These are phyloP conservation scores for Lagocephalus sceleratus DNA, from an alignment of 2,797 vertebrate species.

Conservation along the genomic window DNA sequence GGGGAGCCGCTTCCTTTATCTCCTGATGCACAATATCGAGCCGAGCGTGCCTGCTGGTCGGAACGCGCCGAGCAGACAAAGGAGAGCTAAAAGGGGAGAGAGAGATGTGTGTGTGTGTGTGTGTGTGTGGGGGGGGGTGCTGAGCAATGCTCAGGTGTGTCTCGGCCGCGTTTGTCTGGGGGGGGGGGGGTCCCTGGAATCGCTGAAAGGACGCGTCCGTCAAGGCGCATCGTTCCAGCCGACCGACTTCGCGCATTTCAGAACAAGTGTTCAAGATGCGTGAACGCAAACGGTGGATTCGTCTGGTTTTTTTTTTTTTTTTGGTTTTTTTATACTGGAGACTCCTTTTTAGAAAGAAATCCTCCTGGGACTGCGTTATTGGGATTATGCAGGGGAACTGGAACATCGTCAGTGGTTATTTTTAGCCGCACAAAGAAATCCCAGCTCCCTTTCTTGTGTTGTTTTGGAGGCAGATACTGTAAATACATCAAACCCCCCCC, in stretches of 20 bases:
- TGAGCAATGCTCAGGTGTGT: conserved; percentile 12
- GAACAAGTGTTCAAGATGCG: conserved; percentile 2
- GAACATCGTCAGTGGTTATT: not conserved
- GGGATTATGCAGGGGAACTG: conserved; percentile 15
- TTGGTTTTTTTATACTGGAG: no score
- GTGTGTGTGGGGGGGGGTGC: conserved; percentile 32
- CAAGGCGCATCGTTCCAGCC: conserved; percentile 33
- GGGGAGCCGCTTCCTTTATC: conserved; percentile 71
- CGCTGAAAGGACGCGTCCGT: conserved; percentile 29
- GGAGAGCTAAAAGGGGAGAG: conserved; percentile 28
- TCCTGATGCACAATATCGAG: conserved; percentile 59
- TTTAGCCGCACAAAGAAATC: conserved; percentile 14
- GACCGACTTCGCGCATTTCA: conserved; percentile 38
- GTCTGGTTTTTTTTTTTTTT: no score
- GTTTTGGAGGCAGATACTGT: not conserved
- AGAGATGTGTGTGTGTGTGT: no score
- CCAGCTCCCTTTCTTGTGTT: conserved; percentile 1
- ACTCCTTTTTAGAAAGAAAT: not conserved
- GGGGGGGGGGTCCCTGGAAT: conserved; percentile 42
- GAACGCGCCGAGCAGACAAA: conserved; percentile 54
- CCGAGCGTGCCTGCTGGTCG: conserved; percentile 40
- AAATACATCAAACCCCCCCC: not conserved
- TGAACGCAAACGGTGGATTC: not conserved
- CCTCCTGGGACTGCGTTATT: not conserved
- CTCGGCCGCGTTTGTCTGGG: conserved; percentile 30